Conservation (phyloP, 1,140 invertebrate genomes). For the Cyphomyrmex costatus region DNA sequence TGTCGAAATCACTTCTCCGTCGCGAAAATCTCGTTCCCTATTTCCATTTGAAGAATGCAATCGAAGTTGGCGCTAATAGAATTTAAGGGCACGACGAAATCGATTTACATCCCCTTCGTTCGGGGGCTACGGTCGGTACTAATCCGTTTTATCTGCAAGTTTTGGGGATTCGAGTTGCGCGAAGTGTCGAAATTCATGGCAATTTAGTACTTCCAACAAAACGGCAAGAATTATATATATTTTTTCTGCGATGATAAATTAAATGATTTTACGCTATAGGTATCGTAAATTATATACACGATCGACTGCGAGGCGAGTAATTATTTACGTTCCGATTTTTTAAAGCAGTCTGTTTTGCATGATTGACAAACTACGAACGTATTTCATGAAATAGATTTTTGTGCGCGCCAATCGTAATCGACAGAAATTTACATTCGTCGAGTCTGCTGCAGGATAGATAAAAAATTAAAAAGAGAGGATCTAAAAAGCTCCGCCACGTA, state of each 20-base stretch:
- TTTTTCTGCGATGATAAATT: constrained; percentile 9
- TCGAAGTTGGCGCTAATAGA: constrained; percentile 63
- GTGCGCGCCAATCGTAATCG: constrained; percentile 40
- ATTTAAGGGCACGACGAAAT: constrained; percentile 62
- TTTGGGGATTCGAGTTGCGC: constrained; percentile 11
- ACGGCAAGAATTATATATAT: background rate
- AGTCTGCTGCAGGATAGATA: constrained; percentile 38
- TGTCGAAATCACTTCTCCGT: constrained; percentile 69
- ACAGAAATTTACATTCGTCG: constrained; percentile 60
- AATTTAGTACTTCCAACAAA: constrained; percentile 16
- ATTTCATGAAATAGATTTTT: constrained; percentile 53
- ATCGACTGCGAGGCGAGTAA: constrained; percentile 20
- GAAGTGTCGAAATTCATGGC: constrained; percentile 55
- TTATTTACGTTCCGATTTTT: constrained; percentile 45
- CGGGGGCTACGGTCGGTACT: constrained; percentile 47
- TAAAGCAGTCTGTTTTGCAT: constrained; percentile 31
- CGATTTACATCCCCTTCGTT: constrained; percentile 67
- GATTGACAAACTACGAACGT: constrained; percentile 57
- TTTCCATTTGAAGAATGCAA: constrained; percentile 75
- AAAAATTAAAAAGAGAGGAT: constrained; percentile 42
- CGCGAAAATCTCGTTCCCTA: constrained; percentile 71
- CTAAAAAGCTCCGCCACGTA: constrained; percentile 44
- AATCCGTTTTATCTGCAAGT: constrained; percentile 70
- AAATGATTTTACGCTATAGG: constrained; percentile 10
- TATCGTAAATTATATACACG: constrained; percentile 26